Base-by-base conservation (phyloP, 2,888 invertebrate genomes). In the Lacanobia oleracea region DNA sequence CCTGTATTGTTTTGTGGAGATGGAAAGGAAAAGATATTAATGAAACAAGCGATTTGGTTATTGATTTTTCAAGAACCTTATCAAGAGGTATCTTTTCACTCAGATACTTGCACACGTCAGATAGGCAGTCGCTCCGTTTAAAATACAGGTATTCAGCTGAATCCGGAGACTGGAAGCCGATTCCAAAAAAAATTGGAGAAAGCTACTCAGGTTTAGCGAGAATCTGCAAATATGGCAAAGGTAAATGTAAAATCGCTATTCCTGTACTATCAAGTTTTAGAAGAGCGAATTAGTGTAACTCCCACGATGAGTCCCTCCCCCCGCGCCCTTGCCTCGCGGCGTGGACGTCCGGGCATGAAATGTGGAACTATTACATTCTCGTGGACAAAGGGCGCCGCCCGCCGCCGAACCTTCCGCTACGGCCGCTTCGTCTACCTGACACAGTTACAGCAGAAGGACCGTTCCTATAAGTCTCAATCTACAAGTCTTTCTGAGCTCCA, bases 281-380 rank as follows among this genome's bases (percentile, higher is more conserved):
- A 37, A n/a, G 27, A 23, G n/a, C 40, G 9, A 14, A 12, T 33
- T 4, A 21, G 23, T 33, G n/a, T 43, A 40, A 37, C 43, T 10
- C 72, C 63, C 50, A 10, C n/a, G 33, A 7, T 37, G 16, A 18
- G 5, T 37, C 14, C 23, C 23, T 23, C 40, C 1, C 12, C 45
- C 43, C 12, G 21, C 14, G 9, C 48, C 59, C 14, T 54, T 12
- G 37, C 53, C 23, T 48, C 45, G 16, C n/a, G 37, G 27, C 9
- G 45, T 12, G 21, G 51, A 45, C n/a, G 54, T 33, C 21, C 21
- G 23, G 27, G 59, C 37, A 66, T 56, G 33, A 69, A 63, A 70
- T 70, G 54, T 75, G 45, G 23, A 67, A 70, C 63, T 60, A 56
- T 78, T 56, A 59, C 66, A 73, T 79, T 79, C 63, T 48, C 27